Conservation (phyloP, 2,113 vertebrate species). For the Ophthalmolycus amberensis region DNA sequence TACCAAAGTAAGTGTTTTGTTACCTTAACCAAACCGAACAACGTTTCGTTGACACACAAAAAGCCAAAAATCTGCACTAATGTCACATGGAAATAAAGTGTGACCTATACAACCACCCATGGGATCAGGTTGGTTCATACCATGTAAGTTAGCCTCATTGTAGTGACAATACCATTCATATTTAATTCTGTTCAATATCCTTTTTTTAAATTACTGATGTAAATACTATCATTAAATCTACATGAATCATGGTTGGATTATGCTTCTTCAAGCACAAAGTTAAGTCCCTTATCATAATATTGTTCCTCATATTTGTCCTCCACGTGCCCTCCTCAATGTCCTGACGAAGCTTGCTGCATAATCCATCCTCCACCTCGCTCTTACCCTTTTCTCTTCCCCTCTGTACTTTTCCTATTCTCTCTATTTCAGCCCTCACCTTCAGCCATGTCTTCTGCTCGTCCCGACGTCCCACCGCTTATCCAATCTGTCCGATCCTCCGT, state of each 20-base stretch:
- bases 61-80: no score
- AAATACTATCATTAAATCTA: background rate
- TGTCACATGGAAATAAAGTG: no score
- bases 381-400: constrained; percentile 21
- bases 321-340: background rate
- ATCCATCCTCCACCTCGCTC: constrained; percentile 12
- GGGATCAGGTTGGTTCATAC: no score
- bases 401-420: constrained; percentile 61
- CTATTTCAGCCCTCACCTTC: constrained; percentile 76
- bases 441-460: constrained; percentile 66
- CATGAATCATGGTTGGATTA: background rate
- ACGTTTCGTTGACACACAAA: no score
- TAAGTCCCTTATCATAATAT: background rate
- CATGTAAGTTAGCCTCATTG: background rate
- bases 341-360: constrained; percentile 13
- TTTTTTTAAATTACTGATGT: background rate
- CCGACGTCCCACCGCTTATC: constrained; percentile 69
- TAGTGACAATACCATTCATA: background rate
- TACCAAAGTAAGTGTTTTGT: no score
- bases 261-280: background rate
- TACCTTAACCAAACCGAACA: no score
- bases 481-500: constrained; percentile 78
- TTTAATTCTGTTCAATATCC: background rate
- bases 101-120: no score
- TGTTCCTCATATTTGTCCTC: constrained; percentile 6